phyloP scores from a whole-genome alignment of 2,113 vertebrate genomes.

The Vireo altiloquus region DNA sequence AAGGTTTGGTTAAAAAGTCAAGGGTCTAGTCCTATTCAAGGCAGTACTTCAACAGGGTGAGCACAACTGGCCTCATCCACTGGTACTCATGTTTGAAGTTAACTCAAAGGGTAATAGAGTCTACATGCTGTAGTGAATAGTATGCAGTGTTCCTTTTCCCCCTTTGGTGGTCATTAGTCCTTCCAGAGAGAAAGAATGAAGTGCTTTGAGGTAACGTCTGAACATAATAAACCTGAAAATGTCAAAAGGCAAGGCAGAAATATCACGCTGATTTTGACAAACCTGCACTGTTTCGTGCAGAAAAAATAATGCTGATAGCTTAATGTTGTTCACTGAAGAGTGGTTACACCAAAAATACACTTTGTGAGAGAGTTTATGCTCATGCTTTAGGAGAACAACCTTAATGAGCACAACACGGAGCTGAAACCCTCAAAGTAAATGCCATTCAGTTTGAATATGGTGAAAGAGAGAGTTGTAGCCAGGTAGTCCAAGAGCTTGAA shows the following conservation, averaged over 20 bases:
- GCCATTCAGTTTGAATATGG: rapidly evolving
- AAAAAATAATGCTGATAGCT: background rate
- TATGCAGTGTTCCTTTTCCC: background rate
- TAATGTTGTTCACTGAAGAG: background rate
- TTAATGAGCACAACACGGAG: background rate
- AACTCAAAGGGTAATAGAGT: background rate
- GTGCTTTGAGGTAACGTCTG: background rate
- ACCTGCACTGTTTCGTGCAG: background rate
- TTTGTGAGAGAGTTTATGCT: background rate
- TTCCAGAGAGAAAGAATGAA: background rate
- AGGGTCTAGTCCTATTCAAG: background rate
- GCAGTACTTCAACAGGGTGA: background rate
- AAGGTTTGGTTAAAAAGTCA: background rate
- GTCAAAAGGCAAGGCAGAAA: slow-evolving; percentile 11
- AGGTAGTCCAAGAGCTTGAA: background rate
- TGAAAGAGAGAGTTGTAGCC: background rate
- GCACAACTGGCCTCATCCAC: rapidly evolving
- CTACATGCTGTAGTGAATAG: background rate
- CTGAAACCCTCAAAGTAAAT: background rate
- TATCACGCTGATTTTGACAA: background rate
- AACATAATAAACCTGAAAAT: slow-evolving; percentile 8
- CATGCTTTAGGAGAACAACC: background rate
- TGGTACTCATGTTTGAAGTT: background rate
- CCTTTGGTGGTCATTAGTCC: background rate
- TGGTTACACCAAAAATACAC: background rate